phyloP scores from a whole-genome alignment of 30 jellyfish, hydroid and myxozoan species.

The Aurelia sp. region DNA sequence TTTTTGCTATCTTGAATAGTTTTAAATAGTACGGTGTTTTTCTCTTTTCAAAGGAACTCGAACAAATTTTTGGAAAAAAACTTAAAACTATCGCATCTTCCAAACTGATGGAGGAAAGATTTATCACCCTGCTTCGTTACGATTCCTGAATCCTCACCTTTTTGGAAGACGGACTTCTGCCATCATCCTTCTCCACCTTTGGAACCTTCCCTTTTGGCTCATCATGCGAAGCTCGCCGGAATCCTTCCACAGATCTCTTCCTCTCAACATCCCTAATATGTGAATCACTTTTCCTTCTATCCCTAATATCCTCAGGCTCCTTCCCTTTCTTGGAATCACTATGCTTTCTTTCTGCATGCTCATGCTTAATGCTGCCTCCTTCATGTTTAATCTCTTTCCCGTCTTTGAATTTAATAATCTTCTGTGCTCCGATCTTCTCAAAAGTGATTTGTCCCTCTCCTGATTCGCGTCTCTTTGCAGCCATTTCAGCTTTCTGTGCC shows the following conservation, averaged over 20 bases:
- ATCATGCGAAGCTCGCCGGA: constrained; percentile 36
- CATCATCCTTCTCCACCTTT: constrained; percentile 17
- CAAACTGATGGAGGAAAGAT: too few species aligned
- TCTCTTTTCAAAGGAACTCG: too few species aligned
- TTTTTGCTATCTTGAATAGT: too few species aligned
- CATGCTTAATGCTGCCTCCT: neutral
- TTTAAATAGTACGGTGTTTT: too few species aligned
- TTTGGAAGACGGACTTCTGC: neutral
- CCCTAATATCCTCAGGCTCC: neutral
- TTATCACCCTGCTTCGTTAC: too few species aligned
- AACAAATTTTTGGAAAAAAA: too few species aligned
- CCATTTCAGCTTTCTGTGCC: constrained; percentile 55
- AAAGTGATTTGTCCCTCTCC: constrained; percentile 45
- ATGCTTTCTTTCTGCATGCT: constrained; percentile 7
- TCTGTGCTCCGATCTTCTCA: constrained; percentile 55
- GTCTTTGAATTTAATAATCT: constrained; percentile 4
- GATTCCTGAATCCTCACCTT: neutral
- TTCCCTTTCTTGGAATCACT: neutral
- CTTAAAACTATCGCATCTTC: too few species aligned
- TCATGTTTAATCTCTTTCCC: neutral
- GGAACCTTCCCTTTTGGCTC: constrained; percentile 32
- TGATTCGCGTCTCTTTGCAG: constrained; percentile 48
- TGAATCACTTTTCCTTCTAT: constrained; percentile 66
- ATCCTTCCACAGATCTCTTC: constrained; percentile 17
- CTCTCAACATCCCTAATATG: constrained; percentile 9